A percentile compares a stretch with the other conserved stretches of the same genome.
phyloP scores from a whole-genome alignment of 2,888 invertebrate species.

The Marasmarcha lunaedactyla region DNA sequence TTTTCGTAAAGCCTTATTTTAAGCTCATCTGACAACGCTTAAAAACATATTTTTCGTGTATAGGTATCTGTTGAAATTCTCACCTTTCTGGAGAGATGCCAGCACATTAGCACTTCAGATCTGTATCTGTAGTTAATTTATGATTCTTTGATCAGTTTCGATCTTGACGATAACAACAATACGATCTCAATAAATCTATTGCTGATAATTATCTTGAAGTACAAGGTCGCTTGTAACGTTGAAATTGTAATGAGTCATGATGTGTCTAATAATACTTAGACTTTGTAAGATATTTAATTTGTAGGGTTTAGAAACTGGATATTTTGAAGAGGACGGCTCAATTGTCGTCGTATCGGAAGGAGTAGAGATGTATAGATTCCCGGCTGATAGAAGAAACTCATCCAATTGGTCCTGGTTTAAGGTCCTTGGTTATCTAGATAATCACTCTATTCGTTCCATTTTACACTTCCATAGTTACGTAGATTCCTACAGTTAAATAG shows the following conservation, averaged over 20 bases:
- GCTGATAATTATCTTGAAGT: slow-evolving; percentile 9
- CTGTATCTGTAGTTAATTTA: neutral
- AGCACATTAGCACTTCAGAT: neutral
- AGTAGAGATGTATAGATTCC: slow-evolving; percentile 73
- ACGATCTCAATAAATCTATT: neutral
- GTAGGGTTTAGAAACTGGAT: slow-evolving; percentile 71
- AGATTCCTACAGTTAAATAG: slow-evolving; percentile 13
- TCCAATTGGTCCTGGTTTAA: slow-evolving; percentile 78
- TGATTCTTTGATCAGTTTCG: neutral
- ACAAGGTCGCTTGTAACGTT: slow-evolving; percentile 9
- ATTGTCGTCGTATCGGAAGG: slow-evolving; percentile 74
- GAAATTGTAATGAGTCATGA: neutral
- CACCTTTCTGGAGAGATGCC: neutral
- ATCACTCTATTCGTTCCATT: slow-evolving; percentile 54
- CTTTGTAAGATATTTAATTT: slow-evolving; percentile 31
- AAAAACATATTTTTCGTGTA: too few relatives aligned
- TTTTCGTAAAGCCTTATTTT: too few relatives aligned
- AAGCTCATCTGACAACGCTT: too few relatives aligned
- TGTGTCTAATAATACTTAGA: slow-evolving; percentile 7
- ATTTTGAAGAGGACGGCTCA: slow-evolving; percentile 71
- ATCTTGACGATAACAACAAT: neutral
- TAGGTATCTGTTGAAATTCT: too few relatives aligned
- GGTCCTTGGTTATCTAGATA: slow-evolving; percentile 65
- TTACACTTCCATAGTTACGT: slow-evolving; percentile 35
- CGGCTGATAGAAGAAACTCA: slow-evolving; percentile 69